Evolutionary conservation across 2,797 vertebrate species (phyloP).

Genomic region (Huso huso): DNA sequence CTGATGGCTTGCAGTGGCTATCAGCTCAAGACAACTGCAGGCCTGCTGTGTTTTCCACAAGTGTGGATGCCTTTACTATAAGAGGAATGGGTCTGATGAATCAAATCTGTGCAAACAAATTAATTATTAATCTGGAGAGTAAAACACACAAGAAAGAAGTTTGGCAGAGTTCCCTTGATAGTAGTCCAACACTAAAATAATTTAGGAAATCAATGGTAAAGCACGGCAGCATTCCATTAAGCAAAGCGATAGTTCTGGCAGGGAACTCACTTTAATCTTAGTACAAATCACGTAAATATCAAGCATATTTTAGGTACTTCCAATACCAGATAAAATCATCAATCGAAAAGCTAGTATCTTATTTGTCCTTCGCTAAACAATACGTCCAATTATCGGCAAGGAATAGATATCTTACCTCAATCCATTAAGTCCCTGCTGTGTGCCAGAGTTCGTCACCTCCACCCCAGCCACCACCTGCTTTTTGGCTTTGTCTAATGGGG

Average conservation of each 20-base stretch:
- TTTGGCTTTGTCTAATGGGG: no score
- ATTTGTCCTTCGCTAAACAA: no score
- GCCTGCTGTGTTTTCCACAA: constrained; percentile 8
- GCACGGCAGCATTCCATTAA: constrained; percentile 20
- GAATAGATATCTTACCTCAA: no score
- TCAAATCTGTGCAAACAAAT: constrained; percentile 44
- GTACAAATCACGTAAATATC: no score
- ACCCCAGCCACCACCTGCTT: no score
- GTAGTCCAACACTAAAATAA: constrained; percentile 35
- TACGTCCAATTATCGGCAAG: no score
- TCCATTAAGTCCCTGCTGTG: no score
- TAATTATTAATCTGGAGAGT: constrained; percentile 38
- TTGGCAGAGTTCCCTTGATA: constrained; percentile 33
- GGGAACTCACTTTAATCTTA: no score
- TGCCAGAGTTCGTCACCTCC: no score
- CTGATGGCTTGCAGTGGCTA: constrained; percentile 35
- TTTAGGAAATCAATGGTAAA: constrained; percentile 23
- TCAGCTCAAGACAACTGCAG: constrained; percentile 23
- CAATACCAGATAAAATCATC: no score
- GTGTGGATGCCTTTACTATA: constrained; percentile 18
- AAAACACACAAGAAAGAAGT: constrained; percentile 31
- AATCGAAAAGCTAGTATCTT: no score
- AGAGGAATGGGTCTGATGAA: constrained; percentile 24
- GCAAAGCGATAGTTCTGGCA: constrained; percentile 6
- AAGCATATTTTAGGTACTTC: no score